Conservation (phyloP, 1,140 invertebrate genomes). For the Sipha flava region DNA sequence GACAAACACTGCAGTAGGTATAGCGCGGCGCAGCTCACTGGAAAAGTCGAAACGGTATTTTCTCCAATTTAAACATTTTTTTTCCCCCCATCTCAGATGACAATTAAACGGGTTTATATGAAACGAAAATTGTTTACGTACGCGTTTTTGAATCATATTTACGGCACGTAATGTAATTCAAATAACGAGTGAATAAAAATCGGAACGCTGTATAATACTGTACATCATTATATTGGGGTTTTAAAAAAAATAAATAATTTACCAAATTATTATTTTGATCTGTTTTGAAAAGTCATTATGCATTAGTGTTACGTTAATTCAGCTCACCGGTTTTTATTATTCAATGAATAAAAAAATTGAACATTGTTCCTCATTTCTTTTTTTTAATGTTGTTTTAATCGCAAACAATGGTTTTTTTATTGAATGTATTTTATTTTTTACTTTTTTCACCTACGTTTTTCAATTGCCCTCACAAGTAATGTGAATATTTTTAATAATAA, state of each 20-base stretch:
- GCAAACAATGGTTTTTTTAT: background rate
- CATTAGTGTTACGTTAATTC: background rate
- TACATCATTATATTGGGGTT: background rate
- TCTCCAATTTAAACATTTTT: no score
- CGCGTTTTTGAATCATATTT: background rate
- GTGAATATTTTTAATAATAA: background rate
- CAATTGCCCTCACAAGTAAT: background rate
- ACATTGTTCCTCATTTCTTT: background rate
- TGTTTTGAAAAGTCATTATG: background rate
- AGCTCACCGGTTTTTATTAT: background rate
- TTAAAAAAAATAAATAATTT: background rate
- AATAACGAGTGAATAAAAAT: slow-evolving; percentile 1
- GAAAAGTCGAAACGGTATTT: no score
- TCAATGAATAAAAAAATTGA: background rate
- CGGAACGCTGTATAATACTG: no score
- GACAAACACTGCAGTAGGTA: no score
- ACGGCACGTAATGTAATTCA: background rate
- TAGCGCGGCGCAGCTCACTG: no score
- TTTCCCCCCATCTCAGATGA: background rate
- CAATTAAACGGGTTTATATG: background rate
- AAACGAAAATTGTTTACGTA: background rate
- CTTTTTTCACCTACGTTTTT: background rate
- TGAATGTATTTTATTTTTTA: background rate
- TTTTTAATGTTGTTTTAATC: background rate
- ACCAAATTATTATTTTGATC: background rate